phyloP scores from a whole-genome alignment of 2,113 vertebrate species.

The Thamnaconus septentrionalis region DNA sequence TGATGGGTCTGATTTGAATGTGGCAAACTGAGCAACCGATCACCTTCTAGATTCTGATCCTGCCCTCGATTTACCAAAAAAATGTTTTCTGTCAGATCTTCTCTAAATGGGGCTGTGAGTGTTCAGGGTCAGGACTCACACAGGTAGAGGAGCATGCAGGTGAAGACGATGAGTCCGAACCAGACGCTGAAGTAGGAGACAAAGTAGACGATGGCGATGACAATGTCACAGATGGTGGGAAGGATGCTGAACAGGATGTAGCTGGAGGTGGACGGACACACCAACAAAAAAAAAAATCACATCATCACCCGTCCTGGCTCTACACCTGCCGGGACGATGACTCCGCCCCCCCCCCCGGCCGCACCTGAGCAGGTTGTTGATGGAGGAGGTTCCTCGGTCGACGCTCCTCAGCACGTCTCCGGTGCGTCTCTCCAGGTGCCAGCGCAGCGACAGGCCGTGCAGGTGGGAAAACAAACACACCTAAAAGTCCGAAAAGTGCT shows the following conservation, averaged over 20 bases:
- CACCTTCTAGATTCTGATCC: too few species aligned
- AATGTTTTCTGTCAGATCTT: too few species aligned
- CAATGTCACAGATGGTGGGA: conserved; percentile 86
- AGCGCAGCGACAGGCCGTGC: conserved; percentile 84
- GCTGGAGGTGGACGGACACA: conserved; percentile 53
- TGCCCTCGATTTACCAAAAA: too few species aligned
- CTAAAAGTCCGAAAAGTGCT: conserved; percentile 2
- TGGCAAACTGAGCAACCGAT: too few species aligned
- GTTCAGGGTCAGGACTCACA: background rate
- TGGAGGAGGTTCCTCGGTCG: conserved; percentile 86
- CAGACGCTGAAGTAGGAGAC: conserved; percentile 86
- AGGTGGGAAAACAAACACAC: conserved; percentile 87
- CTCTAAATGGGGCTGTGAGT: background rate
- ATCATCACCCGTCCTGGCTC: background rate
- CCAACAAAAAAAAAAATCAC: background rate
- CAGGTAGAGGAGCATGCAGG: conserved; percentile 88
- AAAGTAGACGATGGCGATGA: conserved; percentile 89
- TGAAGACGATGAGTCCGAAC: conserved; percentile 91
- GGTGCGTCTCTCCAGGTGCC: conserved; percentile 86
- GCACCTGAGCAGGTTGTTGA: conserved; percentile 87
- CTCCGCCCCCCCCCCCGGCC: background rate
- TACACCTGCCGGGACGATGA: background rate
- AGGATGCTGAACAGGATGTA: conserved; percentile 88
- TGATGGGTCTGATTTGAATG: too few species aligned
- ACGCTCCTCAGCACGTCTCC: conserved; percentile 88